Base-by-base conservation (phyloP, 2,888 invertebrate species). In the Epistrophe grossulariae region DNA sequence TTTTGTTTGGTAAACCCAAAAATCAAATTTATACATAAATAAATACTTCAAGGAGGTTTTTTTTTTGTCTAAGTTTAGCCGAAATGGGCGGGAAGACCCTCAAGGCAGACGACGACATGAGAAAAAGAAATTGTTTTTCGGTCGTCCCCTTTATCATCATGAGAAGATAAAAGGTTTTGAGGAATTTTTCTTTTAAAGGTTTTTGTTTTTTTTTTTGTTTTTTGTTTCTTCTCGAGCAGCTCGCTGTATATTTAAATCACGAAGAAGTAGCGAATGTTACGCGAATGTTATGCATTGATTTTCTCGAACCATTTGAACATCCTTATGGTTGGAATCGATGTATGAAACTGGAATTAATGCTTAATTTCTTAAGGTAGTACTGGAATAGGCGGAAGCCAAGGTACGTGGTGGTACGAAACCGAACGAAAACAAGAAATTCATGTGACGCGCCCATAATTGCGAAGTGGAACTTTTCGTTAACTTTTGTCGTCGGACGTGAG, bases 101-200 rank as follows among this genome's bases (percentile, higher is more conserved):
- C 13, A 48, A 66, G 48, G 48, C 11, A 31, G 17, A 66, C 24
- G 17, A 66, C 24, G 19, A 24, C 52, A 45, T n/a, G 11, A n/a
- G 45, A 81, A 81, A 76, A 76, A 57, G 64, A 71, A 68, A 72
- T 15, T 28, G 28, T 48, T 60, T 35, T n/a, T 19, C 38, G 7
- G 11, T 17, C 5, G 13, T 11, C 24, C 24, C 59, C 50, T 57
- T 24, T 59, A 71, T 43, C 57, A 62, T 60, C 59, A 70, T 62
- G 38, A 43, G 45, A 50, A 64, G 79, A 83, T 79, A 70, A 40
- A 79, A 15, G 19, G 62, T 40, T 43, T 35, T 48, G 55, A n/a
- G 17, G 10, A 19, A 5, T 35, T 50, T 35, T 17, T 1, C 2
- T 45, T n/a, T 45, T 45, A 45, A 8, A 45, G 8, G 43, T 15